Evolutionary conservation across 2,797 vertebrate species (phyloP), one percentile per base, ranked within the genome.

Genomic region (Hyperoplus lanceolatus): DNA sequence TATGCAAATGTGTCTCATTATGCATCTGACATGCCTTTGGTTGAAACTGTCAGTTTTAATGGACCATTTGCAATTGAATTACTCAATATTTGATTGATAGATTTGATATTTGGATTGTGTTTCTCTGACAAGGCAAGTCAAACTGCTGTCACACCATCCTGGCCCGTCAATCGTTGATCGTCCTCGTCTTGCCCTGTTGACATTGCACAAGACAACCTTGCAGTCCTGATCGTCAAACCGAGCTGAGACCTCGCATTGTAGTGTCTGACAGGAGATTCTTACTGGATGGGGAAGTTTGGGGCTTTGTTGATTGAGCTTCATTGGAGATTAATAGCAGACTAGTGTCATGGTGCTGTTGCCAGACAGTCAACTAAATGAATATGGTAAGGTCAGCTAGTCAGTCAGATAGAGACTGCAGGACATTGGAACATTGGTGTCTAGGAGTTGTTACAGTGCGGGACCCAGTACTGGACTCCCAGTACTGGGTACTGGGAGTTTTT

Each of bases 41-140:
- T 84, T 89, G 75, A 84, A 83, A 86, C 81, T 89, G 85, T 92
- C 91, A 83, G 61, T 83, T 92, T 91, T 90, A 93, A 94, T 92
- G 83, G 84, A 15, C 82, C 69, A 82, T 91, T 91, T 89, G 83
- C 88, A 76, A 77, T 73, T 81, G 77, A 90, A 88, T 89, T 85
- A 89, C 81, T 79, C 68, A 76, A 65, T 1, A 63, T 83, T 84
- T 87, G 93, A 91, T 61, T 93, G 94, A 77, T 92, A 88, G 83
- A 74, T 92, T 83, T 91, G 85, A 89, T 91, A 91, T 93, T 89
- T 90, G 85, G 45, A 77, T 85, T 91, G 79, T 88, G 84, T 88
- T 87, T 67, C 73, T 77, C 75, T 90, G 82, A 84, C 83, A 67
- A 29, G 83, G 56, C 69, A 58, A 85, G 82, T 87, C 88, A 83